Conservation (phyloP, 1,140 invertebrate species). For the Drosophila subobscura region DNA sequence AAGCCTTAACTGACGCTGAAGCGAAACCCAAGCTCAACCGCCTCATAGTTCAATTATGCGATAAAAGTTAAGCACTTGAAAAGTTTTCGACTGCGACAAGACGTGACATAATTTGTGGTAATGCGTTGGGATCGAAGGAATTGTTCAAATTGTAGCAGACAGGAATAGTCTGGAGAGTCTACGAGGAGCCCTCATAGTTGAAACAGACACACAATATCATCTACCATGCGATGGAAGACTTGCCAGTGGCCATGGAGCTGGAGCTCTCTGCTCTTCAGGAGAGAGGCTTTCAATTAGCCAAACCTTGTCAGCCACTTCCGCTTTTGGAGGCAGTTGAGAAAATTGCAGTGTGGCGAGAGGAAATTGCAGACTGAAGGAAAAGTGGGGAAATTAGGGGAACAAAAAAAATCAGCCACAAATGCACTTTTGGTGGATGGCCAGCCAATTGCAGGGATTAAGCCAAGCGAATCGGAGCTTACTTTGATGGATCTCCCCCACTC, state of each 20-base stretch:
- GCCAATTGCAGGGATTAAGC: constrained; percentile 1
- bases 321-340: constrained; percentile 9
- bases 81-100: constrained; percentile 59
- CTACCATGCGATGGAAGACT: background rate
- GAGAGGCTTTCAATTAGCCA: constrained; percentile 37
- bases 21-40: constrained; percentile 46
- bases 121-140: constrained; percentile 50
- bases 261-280: background rate
- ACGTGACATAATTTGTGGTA: constrained; percentile 79
- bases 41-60: constrained; percentile 55
- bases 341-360: constrained; percentile 11
- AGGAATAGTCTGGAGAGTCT: background rate
- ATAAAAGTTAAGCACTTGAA: constrained; percentile 68
- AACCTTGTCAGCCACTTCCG: constrained; percentile 27
- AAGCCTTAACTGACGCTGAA: constrained; percentile 21
- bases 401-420: constrained; percentile 35
- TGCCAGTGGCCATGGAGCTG: background rate
- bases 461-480: constrained; percentile 13
- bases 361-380: constrained; percentile 22
- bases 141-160: constrained; percentile 32
- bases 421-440: constrained; percentile 19
- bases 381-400: constrained; percentile 23
- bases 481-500: constrained; percentile 13
- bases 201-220: constrained; percentile 8
- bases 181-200: background rate